Conservation (phyloP, 1,140 invertebrate species). For the Metaphire vulgaris region DNA sequence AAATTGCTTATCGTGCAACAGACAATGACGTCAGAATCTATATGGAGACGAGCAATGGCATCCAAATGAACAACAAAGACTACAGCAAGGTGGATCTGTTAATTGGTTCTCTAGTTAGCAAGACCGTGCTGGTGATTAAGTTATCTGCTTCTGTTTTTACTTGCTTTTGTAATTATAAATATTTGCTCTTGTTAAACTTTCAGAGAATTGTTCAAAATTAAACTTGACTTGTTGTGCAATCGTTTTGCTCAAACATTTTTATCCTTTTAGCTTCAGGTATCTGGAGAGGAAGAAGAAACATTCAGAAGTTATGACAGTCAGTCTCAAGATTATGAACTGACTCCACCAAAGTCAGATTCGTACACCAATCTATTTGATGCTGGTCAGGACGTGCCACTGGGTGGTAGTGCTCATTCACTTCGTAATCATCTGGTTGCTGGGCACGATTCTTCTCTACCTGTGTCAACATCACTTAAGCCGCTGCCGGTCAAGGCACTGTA, state of each 20-base stretch:
- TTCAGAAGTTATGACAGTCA: background rate
- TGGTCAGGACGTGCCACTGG: conserved; percentile 31
- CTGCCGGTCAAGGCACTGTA: background rate
- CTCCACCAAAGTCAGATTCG: conserved; percentile 52
- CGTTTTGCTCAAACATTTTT: too few species aligned
- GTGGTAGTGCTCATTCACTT: conserved; percentile 29
- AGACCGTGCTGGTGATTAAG: too few species aligned
- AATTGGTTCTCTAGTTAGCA: too few species aligned
- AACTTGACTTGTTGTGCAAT: too few species aligned
- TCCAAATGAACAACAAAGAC: conserved; percentile 74
- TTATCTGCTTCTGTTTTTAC: too few species aligned
- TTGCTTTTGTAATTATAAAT: too few species aligned
- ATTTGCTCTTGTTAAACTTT: too few species aligned
- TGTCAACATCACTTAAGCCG: background rate
- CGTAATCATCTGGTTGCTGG: conserved; percentile 9
- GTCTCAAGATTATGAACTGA: background rate
- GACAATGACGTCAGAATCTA: conserved; percentile 88
- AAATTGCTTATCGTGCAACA: conserved; percentile 46
- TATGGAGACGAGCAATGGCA: conserved; percentile 88
- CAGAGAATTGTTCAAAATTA: too few species aligned
- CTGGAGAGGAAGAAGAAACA: background rate
- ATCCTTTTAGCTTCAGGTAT: background rate
- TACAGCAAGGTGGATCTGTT: conserved; percentile 89
- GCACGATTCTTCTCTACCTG: background rate
- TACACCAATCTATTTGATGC: conserved; percentile 81